Evolutionary conservation across 1,140 invertebrate species (phyloP).

Genomic region (Drosophila pseudoobscura): DNA sequence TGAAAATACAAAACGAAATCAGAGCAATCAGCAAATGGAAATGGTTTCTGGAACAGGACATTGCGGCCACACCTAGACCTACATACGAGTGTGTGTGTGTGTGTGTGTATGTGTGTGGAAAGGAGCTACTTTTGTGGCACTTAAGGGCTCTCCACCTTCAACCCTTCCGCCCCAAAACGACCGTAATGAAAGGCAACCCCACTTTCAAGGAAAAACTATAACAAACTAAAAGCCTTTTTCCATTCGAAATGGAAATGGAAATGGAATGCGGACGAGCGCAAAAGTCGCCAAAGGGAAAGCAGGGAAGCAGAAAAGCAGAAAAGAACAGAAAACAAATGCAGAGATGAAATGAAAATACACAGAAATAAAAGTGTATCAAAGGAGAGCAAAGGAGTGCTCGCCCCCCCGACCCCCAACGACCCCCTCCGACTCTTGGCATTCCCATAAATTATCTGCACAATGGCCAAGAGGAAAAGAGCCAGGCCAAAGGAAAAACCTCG

Average conservation of each 20-base stretch:
- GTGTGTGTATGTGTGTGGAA: too few relatives aligned
- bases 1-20: conserved; percentile 18
- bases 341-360: conserved; percentile 45
- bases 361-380: conserved; percentile 24
- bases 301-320: conserved; percentile 22
- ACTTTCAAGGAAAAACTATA: conserved; percentile 41
- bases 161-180: background rate
- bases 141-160: conserved; percentile 15
- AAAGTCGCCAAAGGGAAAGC: conserved; percentile 70
- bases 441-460: conserved; percentile 70
- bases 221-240: conserved; percentile 53
- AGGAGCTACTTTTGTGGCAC: conserved; percentile 26
- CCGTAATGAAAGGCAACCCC: conserved; percentile 11
- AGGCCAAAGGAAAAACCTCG: conserved; percentile 35
- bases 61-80: conserved; percentile 62
- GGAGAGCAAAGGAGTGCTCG: too few relatives aligned
- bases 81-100: conserved; percentile 12
- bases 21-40: conserved; percentile 46
- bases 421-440: background rate
- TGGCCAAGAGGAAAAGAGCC: conserved; percentile 58
- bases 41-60: background rate
- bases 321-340: conserved; percentile 39
- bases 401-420: too few relatives aligned
- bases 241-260: conserved; percentile 55
- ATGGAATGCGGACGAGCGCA: conserved; percentile 53